Base-by-base conservation (phyloP, 92 coral and sea anemone species). In the Desmophyllum pertusum region DNA sequence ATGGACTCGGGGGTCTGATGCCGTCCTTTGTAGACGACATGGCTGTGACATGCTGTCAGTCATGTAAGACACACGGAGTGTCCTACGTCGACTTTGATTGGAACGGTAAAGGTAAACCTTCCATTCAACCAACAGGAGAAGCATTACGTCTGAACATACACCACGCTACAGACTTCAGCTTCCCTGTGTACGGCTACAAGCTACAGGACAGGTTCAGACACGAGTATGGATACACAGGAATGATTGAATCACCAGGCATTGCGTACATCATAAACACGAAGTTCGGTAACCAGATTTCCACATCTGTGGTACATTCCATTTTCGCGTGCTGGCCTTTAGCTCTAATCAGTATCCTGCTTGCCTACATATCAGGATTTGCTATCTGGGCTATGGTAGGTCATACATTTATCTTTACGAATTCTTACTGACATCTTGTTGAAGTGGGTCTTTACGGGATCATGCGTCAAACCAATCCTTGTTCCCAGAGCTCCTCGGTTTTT, bases 161-260 rank as follows among this genome's bases (percentile, higher is more conserved):
- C 21, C 87, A 84, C 10, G 41, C 51, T 1, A 84, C 81, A 6
- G 87, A 84, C 59, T 48, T 84, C 13, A 62, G 66, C 29, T 84
- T 84, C 35, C 87, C 87, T 3, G 82, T 84, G 50, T 63, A 84
- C 46, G 87, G 87, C 6, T 84, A 41, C 64, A 84, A 84, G 79
- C 37, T 84, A n/a, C 81, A 84, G 23, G 81, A 64, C 36, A 75
- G 4, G 6, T 84, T 74, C 42, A 63, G 78, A 7, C 73, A 64
- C n/a, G 87, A 74, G 51, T 84, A 52, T 75, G 75, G 75, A 3
- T 84, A 84, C 75, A 45, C 70, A 8, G 87, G 82, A 2, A 63
- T 84, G 19, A 46, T 84, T 10, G 87, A 84, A 23, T 84, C 87
- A 21, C 87, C 87, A 11, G 87, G 87, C 1, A 84, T 48, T 63